Evolutionary conservation across 2,888 invertebrate species (phyloP).

Genomic region (Erebia epiphron): DNA sequence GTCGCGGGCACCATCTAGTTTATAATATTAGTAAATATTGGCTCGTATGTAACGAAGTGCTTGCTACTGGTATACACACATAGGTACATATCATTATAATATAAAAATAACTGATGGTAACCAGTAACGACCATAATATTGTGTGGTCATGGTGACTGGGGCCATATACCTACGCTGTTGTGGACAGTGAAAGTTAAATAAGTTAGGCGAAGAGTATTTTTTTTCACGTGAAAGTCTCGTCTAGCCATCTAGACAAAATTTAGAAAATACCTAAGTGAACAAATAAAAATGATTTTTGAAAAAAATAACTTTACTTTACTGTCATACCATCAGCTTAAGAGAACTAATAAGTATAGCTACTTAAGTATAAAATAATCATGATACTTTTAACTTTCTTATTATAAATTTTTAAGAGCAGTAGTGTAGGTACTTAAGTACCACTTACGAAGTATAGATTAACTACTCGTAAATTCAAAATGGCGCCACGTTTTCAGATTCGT

Average conservation of each 20-base stretch:
- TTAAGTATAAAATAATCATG: neutral
- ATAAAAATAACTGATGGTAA: neutral
- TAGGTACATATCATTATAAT: no score
- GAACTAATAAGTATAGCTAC: neutral
- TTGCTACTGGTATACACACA: neutral
- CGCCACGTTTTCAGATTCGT: neutral
- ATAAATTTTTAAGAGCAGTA: no score
- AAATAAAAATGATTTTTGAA: slow-evolving; percentile 10
- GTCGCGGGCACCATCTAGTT: no score
- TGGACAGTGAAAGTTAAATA: neutral
- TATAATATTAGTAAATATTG: no score
- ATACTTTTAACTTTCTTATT: no score
- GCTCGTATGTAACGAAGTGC: neutral
- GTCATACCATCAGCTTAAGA: neutral
- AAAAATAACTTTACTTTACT: neutral
- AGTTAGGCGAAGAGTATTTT: neutral
- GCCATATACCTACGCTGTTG: neutral
- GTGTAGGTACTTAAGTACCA: neutral
- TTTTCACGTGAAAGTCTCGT: slow-evolving; percentile 5
- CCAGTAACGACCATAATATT: neutral
- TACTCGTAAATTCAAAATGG: neutral
- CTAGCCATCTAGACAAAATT: slow-evolving; percentile 1
- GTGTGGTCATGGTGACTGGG: neutral
- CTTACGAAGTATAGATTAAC: neutral
- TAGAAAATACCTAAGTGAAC: neutral